Evolutionary conservation across 37 sponge, comb jelly and placozoan genomes (phyloP), one percentile per base, ranked within the genome.

Genomic region (Hormiphora californensis): DNA sequence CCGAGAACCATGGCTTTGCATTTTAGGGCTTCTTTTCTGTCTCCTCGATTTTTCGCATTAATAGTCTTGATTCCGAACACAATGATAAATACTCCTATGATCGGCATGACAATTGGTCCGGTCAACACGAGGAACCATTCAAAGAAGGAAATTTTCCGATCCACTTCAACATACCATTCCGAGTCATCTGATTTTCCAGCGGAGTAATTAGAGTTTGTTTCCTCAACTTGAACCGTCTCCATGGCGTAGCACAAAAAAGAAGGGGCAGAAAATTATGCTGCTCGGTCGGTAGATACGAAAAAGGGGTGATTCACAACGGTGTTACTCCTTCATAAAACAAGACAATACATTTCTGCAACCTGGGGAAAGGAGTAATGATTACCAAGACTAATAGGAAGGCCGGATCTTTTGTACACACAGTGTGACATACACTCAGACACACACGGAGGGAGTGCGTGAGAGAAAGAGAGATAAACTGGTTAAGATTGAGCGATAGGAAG

Each of bases 81-180:
- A 0, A 73, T 11, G 44, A 73, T 73, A 21, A 73, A 73, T 0
- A 11, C 11, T 7, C 39, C 35, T 22, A 73, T 43, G 4, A 73
- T 33, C 4, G 81, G 81, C 81, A 73, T 73, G 46, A 73, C 44
- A 39, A 73, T 21, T 1, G 81, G 46, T 37, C 81, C 81, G n/a
- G 81, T 73, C n/a, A 32, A 41, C 39, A 73, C 38, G 46, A 73
- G 17, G 46, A 73, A 73, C 81, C 81, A 73, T 33, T 73, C 81
- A 9, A 73, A 73, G 5, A 0, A 43, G 0, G 81, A 73, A 19
- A 73, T 41, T 30, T 73, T 73, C 43, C 81, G 41, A 30, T 73
- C 81, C 7, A 73, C 46, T 28, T 57, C 61, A 23, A 57, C 61
- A 30, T 43, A 41, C 4, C 8, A n/a, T 12, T 73, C 81, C 43